phyloP scores from a whole-genome alignment of 2,113 vertebrate genomes.

The Tylochromis polylepis region DNA sequence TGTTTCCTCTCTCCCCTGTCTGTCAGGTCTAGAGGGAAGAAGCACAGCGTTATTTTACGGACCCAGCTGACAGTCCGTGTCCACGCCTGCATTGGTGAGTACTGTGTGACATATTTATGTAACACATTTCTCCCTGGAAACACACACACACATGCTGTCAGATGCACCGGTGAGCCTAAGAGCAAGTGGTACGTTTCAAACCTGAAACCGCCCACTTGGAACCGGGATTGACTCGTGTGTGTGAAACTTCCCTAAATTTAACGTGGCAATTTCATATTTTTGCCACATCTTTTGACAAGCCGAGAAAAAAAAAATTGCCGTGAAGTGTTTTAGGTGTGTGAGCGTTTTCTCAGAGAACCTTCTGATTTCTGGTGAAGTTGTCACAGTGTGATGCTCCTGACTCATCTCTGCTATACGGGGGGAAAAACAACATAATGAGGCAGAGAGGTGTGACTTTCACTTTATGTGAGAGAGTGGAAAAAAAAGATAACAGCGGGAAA shows the following conservation, averaged over 20 bases:
- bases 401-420: neutral
- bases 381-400: neutral
- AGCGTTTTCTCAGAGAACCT: neutral
- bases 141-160: neutral
- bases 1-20: neutral
- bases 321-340: neutral
- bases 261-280: neutral
- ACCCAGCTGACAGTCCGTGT: constrained; percentile 92
- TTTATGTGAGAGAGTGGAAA: neutral
- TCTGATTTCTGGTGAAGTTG: neutral
- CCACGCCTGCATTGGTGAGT: constrained; percentile 95
- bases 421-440: neutral
- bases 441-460: neutral
- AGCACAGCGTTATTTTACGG: constrained; percentile 89
- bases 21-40: constrained; percentile 83
- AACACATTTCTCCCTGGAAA: neutral
- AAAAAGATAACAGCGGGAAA: neutral
- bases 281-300: neutral
- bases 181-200: neutral
- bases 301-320: neutral
- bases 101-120: neutral
- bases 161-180: neutral
- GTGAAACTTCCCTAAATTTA: neutral
- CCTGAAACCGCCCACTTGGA: neutral
- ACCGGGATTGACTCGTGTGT: neutral